Base-by-base conservation (phyloP, 2,113 vertebrate genomes). In the Amia ocellicauda region DNA sequence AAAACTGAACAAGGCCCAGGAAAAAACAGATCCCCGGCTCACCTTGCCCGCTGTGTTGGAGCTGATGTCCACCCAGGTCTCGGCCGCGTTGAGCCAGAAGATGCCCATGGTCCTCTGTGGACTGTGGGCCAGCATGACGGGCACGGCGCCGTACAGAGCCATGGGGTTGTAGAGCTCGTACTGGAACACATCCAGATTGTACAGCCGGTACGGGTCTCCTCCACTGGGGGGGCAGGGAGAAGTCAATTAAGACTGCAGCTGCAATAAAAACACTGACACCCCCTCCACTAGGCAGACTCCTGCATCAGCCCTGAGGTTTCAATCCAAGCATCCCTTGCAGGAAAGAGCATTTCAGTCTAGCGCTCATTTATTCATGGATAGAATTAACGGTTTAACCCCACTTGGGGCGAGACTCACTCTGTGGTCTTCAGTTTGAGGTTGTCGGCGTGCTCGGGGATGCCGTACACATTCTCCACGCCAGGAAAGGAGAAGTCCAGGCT, bases 141-240 rank as follows among this genome's bases (percentile, higher is more conserved):
- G 95, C 1, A 98, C 91, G 0, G 93, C 81, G 0, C 94, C 94
- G 0, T 97, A 98, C 1, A 97, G 85, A 0, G 95, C 94, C 95
- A 98, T 98, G 16, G 91, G 91, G 59, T 90, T 95, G 72, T 86
- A 83, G 1, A 98, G 72, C 74, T 98, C 95, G 1, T 97, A 98
- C 77, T 97, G 93, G 87, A 97, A 98, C 29, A 98, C 95, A 14
- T 98, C 95, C 76, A 98, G 75, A 71, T 97, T 98, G 68, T 94
- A 96, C 3, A 97, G 88, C 0, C 94, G 89, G 60, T 96, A 98
- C 0, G 94, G 94, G 53, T 98, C 95, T 9, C 92, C 92, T n/a
- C 82, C 92, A 27, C 94, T 96, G 75, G 17, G 69, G 20, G 54
- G 49, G 56, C 43, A 72, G 55, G 69, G 13, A 74, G 3, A 19